Evolutionary conservation across 2,888 invertebrate species (phyloP).

Genomic region (Endomychus coccineus): DNA sequence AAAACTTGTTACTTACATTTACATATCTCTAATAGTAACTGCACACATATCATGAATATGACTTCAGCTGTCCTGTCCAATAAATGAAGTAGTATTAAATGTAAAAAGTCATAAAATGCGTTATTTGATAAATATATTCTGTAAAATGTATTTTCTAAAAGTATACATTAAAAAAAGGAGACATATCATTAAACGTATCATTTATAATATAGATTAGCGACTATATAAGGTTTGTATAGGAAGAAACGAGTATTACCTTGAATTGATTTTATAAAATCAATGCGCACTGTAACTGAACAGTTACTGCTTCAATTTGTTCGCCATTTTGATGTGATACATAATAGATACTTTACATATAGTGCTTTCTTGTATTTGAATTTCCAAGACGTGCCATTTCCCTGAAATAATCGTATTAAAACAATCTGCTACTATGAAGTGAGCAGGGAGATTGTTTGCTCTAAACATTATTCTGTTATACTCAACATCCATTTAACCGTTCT

Average conservation of each 20-base stretch:
- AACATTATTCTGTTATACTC: too few species aligned
- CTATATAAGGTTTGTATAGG: neutral
- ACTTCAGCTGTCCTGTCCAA: constrained; percentile 44
- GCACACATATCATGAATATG: constrained; percentile 40
- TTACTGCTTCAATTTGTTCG: constrained; percentile 38
- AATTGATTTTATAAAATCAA: neutral
- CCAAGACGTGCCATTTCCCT: neutral
- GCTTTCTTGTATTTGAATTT: neutral
- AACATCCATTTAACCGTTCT: too few species aligned
- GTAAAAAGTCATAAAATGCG: constrained; percentile 23
- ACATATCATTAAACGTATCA: constrained; percentile 24
- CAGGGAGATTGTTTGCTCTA: too few species aligned
- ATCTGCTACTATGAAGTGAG: too few species aligned
- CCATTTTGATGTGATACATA: constrained; percentile 42
- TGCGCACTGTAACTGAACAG: constrained; percentile 5
- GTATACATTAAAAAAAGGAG: constrained; percentile 36
- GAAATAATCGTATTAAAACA: too few species aligned
- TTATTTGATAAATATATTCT: constrained; percentile 38
- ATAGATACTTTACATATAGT: constrained; percentile 11
- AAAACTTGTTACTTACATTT: neutral
- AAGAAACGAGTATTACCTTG: neutral
- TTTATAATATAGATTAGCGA: neutral
- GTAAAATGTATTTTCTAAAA: constrained; percentile 40
- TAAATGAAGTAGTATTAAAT: constrained; percentile 35
- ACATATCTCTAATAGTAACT: constrained; percentile 19